These are phyloP conservation scores for Calephelis perditalis DNA, from an alignment of 2,888 invertebrate species.

Conservation along the genomic window DNA sequence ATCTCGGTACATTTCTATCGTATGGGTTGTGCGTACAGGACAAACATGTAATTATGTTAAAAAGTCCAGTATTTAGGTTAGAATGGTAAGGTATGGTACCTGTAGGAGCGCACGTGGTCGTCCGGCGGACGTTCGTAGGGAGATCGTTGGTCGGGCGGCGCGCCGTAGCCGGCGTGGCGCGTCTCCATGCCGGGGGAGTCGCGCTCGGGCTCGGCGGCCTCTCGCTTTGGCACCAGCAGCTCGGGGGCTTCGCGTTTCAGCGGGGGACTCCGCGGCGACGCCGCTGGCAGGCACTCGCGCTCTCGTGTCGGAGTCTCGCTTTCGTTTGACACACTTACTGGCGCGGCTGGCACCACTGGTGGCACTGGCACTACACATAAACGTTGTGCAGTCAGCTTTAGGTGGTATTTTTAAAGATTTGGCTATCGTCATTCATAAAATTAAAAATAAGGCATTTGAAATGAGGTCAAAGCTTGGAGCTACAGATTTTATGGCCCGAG, in stretches of 20 bases:
- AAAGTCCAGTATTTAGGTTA: too few species aligned
- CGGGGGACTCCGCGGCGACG: constrained; percentile 61
- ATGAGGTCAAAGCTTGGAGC: too few species aligned
- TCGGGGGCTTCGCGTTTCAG: constrained; percentile 71
- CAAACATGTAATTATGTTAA: too few species aligned
- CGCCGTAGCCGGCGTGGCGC: constrained; percentile 81
- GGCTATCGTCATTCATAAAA: too few species aligned
- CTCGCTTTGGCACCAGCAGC: constrained; percentile 84
- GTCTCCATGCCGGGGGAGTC: constrained; percentile 88
- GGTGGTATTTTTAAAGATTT: too few species aligned
- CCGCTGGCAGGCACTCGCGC: constrained; percentile 36
- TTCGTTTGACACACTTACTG: constrained; percentile 34
- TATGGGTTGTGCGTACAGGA: too few species aligned
- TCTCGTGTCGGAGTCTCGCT: constrained; percentile 37
- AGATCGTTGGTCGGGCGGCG: constrained; percentile 81
- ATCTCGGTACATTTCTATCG: too few species aligned
- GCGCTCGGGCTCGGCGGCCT: constrained; percentile 80
- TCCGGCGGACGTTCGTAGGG: constrained; percentile 84
- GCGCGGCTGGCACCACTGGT: constrained; percentile 34
- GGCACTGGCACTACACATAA: constrained; percentile 37
- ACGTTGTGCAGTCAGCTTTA: too few species aligned
- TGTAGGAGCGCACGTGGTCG: constrained; percentile 78
- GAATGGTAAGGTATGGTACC: constrained; percentile 38
- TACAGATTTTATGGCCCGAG: too few species aligned
- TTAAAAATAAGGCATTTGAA: too few species aligned